These are phyloP conservation scores for Dolichotis patagonum DNA, from an alignment of 2,113 vertebrate species.

Conservation along the genomic window DNA sequence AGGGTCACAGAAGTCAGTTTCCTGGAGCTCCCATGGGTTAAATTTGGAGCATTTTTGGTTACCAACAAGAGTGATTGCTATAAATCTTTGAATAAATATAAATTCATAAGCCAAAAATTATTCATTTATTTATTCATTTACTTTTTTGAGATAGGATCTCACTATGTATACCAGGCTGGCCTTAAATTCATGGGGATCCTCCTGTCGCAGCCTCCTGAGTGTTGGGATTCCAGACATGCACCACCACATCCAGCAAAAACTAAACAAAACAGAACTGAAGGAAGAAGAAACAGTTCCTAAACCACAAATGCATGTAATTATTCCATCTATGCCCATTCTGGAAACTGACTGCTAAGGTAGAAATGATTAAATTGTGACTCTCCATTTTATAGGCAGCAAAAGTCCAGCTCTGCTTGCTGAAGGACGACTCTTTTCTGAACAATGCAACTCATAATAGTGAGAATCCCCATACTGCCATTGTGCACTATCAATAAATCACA, in stretches of 20 bases:
- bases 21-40: background rate
- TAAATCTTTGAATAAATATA: background rate
- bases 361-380: background rate
- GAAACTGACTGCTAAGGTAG: background rate
- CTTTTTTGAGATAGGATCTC: background rate
- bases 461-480: background rate
- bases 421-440: background rate
- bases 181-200: background rate
- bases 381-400: background rate
- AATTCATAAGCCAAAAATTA: background rate
- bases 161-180: background rate
- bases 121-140: background rate
- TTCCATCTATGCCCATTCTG: background rate
- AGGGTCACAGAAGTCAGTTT: background rate
- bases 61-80: background rate
- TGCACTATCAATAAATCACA: background rate
- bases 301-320: background rate
- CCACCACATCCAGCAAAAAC: background rate
- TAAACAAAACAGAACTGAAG: background rate
- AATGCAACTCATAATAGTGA: background rate
- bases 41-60: background rate
- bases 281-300: background rate
- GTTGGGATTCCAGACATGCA: background rate
- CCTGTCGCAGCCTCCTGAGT: background rate
- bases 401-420: background rate